Evolutionary conservation across 2,113 vertebrate species (phyloP).

Genomic region (Hucho hucho): DNA sequence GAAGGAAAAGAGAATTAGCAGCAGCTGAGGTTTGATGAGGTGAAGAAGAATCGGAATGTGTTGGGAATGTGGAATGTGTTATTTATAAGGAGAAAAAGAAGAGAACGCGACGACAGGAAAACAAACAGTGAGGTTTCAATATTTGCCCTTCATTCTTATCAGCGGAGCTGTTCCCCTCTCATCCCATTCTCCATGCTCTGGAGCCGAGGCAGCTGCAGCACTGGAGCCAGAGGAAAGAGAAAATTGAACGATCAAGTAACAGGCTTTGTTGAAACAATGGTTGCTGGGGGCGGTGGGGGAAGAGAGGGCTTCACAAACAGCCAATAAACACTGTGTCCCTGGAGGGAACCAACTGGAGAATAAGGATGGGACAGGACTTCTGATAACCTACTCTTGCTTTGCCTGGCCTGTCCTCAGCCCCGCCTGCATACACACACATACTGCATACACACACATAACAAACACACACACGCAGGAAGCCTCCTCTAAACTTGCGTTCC

Average conservation of each 20-base stretch:
- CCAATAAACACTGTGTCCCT: slow-evolving; percentile 53
- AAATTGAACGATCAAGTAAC: slow-evolving; percentile 63
- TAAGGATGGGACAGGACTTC: slow-evolving; percentile 39
- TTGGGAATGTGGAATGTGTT: background rate
- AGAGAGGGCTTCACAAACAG: slow-evolving; percentile 16
- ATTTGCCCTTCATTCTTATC: slow-evolving; percentile 51
- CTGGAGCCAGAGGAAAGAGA: slow-evolving; percentile 26
- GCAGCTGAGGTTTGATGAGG: background rate
- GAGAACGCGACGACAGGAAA: slow-evolving; percentile 22
- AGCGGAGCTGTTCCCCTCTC: slow-evolving; percentile 31
- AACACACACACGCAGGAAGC: background rate
- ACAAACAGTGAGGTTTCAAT: slow-evolving; percentile 39
- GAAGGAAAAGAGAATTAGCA: slow-evolving; percentile 1
- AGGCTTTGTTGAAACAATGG: slow-evolving; percentile 66
- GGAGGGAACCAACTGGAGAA: slow-evolving; percentile 34
- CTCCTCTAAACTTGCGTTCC: slow-evolving; percentile 29
- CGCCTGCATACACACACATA: background rate
- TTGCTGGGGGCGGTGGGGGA: slow-evolving; percentile 44
- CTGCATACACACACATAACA: background rate
- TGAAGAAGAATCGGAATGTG: background rate
- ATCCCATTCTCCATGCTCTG: slow-evolving; percentile 41
- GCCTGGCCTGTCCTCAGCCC: background rate
- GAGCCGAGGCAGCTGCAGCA: background rate
- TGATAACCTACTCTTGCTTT: slow-evolving; percentile 11
- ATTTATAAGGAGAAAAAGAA: slow-evolving; percentile 21